These are phyloP conservation scores for Rosalia funebris DNA, from an alignment of 2,888 invertebrate genomes.

Conservation along the genomic window DNA sequence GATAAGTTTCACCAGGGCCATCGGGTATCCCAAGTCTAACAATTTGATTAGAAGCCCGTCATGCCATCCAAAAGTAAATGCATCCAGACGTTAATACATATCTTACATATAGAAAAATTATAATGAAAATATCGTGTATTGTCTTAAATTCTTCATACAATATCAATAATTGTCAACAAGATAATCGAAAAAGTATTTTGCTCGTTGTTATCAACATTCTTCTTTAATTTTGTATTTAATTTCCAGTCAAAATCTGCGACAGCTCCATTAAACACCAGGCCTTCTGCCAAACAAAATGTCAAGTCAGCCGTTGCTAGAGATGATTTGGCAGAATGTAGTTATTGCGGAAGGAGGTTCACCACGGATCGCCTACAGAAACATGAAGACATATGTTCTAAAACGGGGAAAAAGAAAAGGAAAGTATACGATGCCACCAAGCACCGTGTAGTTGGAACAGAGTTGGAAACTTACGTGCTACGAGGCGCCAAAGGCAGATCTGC, in stretches of 20 bases:
- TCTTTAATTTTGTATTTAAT: too few species aligned
- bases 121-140: too few species aligned
- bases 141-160: too few species aligned
- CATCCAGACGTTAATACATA: too few species aligned
- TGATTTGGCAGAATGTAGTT: constrained; percentile 71
- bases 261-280: constrained; percentile 51
- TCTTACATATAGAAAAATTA: too few species aligned
- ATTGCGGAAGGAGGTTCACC: constrained; percentile 84
- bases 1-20: too few species aligned
- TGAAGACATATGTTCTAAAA: constrained; percentile 84
- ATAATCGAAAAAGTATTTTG: too few species aligned
- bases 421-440: constrained; percentile 92
- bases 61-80: too few species aligned
- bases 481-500: constrained; percentile 10
- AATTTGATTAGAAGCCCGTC: too few species aligned
- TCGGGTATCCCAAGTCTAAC: too few species aligned
- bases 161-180: too few species aligned
- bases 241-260: constrained; percentile 19
- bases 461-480: constrained; percentile 77
- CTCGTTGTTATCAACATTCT: too few species aligned
- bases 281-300: constrained; percentile 52
- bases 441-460: constrained; percentile 89
- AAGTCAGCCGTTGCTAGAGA: constrained; percentile 58
- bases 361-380: constrained; percentile 84
- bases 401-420: constrained; percentile 84